Evolutionary conservation across 1,140 invertebrate genomes (phyloP), one percentile per base, ranked within the genome.

Genomic region (Drosophila pseudoananassae): DNA sequence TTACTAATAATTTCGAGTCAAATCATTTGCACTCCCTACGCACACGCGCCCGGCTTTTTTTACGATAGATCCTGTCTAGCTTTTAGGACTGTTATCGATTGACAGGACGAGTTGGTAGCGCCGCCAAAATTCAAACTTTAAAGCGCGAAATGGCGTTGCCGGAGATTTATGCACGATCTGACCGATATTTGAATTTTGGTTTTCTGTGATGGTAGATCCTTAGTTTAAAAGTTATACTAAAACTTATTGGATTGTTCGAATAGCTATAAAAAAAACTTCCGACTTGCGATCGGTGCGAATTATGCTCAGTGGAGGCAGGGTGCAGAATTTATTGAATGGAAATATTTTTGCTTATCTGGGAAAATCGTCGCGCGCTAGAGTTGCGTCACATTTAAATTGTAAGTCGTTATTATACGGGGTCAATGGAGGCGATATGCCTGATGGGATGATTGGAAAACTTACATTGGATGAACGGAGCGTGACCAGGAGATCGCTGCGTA

Each of bases 381-480:
- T 14, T 49, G 47, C 60, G 64, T 73, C 45, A 76, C 9, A 23
- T 56, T 25, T 50, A 20, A 49, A 64, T n/a, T 36, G 15, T 61
- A 68, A 57, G 25, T 49, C 15, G 47, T n/a, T 76, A 46, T 17
- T 46, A 23, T 23, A 12, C 7, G 25, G 51, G 27, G 50, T 47
- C 76, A 70, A 85, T 54, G 52, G 33, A 33, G 57, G 38, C 40
- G 23, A 76, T 63, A 47, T 53, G 38, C 23, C 31, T 70, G 68
- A 85, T 85, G 69, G 59, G 60, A 20, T n/a, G 17, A 23, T 10
- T 5, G 25, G 23, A 5, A 61, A 68, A 85, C 82, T 85, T 85
- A 85, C 70, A 76, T 78, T 78, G 38, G 76, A 81, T 78, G 83
- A 69, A 47, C 90, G 82, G 9, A 91, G 65, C 59, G 89, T 91